Evolutionary conservation across 2,797 vertebrate genomes (phyloP), one percentile per base, ranked within the genome.

Genomic region (Hirundo rustica): DNA sequence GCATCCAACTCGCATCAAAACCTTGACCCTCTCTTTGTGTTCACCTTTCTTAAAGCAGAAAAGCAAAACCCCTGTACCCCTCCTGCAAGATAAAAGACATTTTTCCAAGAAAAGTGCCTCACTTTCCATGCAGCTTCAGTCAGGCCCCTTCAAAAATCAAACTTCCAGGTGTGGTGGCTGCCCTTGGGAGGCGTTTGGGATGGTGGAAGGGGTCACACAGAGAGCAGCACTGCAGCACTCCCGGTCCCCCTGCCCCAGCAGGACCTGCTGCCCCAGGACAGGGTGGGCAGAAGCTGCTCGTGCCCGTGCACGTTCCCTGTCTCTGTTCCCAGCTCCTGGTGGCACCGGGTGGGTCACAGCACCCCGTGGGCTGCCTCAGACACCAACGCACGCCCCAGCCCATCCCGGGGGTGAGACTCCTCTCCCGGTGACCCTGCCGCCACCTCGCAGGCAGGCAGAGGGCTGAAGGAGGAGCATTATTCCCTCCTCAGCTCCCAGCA

Each of bases 1-100:
- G 53, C 0, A 0, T 7, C 38, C 10, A 0, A 34, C 26, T 54
- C 4, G 0, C 30, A 16, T 3, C 4, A 5, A 71, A 71, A 50
- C 30, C 0, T 0, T 4, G 2, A 17, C 8, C 9, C 10, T 53
- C 21, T 25, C 34, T 47, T 45, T 53, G 42, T 4, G 15, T 22
- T 48, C 40, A 14, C 17, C 44, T 70, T 26, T 11, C 36, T 47
- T 23, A 36, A 45, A 53, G 40, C 3, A 9, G 34, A 66, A 65
- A 34, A 62, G 2, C 16, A 60, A 66, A 54, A 0, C 2, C 3
- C 2, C 3, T 5, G 4, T 2, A 19, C 11, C 4, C 48, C 45
- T 66, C 60, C 16, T 36, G 20, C 51, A 36, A 55, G 36, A 26
- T 4, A 51, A 82, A 89, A 58, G 5, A 1, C 15, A 45, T 3